Base-by-base conservation (phyloP, 2,888 invertebrate genomes). In the Sphaerophoria taeniata region DNA sequence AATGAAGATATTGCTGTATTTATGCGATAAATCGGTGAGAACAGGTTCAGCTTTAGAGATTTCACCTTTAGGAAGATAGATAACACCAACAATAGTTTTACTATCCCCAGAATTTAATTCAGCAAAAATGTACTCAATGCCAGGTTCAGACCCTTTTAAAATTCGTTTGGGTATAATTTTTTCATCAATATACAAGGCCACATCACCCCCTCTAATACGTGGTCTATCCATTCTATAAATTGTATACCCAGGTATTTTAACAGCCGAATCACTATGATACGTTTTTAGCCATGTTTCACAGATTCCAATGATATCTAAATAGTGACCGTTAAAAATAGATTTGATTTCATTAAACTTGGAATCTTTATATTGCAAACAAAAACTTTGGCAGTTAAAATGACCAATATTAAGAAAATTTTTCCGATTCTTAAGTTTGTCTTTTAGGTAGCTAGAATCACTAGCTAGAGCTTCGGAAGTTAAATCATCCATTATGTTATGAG, bases 301-400 rank as follows among this genome's bases (percentile, higher is more conserved):
- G 7, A 55, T n/a, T 6, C 55, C 55, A 55, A 55, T 33, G 0
- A 33, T 33, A 3, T 33, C 55, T 33, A 55, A 33, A 33, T 55
- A 55, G 55, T 55, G 55, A 4, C 33, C 55, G n/a, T 6, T 33
- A 6, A 33, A 3, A 33, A 33, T 55, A 2, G 55, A 55, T 55
- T 55, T 55, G 33, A 33, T n/a, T 55, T 33, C 33, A 55, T 55
- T n/a, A 55, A 33, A 55, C n/a, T 55, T 55, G 0, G 53, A 31
- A 53, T 12, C 6, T 33, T 55, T n/a, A 33, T 33, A 33, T 6
- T 55, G 31, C 4, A 33, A 6, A n/a, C 55, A 55, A 55, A 55
- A 55, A 2, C 55, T 55, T n/a, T 55, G 55, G 33, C 55, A 55
- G 7, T 55, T 55, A 33, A 53, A 53, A 53, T 53, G 53, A n/a